phyloP scores from a whole-genome alignment of 2,113 vertebrate species.

The Patagioenas fasciata region DNA sequence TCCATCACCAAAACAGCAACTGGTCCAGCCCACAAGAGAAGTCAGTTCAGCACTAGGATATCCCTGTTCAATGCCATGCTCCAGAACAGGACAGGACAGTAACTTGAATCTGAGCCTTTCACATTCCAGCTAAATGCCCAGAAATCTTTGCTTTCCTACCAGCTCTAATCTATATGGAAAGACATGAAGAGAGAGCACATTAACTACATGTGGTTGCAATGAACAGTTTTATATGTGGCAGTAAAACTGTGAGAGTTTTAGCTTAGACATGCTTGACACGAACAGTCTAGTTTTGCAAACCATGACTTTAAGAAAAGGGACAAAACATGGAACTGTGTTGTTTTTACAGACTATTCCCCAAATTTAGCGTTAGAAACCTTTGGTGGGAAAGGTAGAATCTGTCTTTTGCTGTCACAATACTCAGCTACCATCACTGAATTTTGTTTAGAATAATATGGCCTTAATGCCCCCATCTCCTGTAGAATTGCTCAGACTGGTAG shows the following conservation, averaged over 20 bases:
- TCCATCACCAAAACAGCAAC: not conserved
- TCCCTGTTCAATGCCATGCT: not conserved
- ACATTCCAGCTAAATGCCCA: constrained; percentile 38
- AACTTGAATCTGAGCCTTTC: constrained; percentile 40
- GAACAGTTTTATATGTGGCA: constrained; percentile 6
- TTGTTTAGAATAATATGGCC: constrained; percentile 86
- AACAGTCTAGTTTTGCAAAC: constrained; percentile 19
- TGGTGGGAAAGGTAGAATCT: constrained; percentile 73
- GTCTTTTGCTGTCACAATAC: constrained; percentile 78
- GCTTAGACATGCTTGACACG: constrained; percentile 3
- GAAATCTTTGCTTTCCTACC: constrained; percentile 24
- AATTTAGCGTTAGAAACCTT: constrained; percentile 49
- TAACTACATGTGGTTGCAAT: not conserved
- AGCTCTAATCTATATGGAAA: constrained; percentile 9
- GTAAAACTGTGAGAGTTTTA: constrained; percentile 46
- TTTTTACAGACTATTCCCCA: constrained; percentile 31
- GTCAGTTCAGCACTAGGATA: not conserved
- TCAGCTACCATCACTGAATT: constrained; percentile 79
- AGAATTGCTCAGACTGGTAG: constrained; percentile 84
- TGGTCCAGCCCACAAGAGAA: not conserved
- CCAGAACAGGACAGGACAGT: not conserved
- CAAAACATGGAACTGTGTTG: not conserved
- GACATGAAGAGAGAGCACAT: not conserved
- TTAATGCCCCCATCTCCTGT: constrained; percentile 79
- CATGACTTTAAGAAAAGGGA: not conserved